Percentiles rank a stretch among this genome's conserved stretches.
These are phyloP conservation scores for Chionis minor DNA, from an alignment of 2,113 vertebrate genomes.

Conservation along the genomic window DNA sequence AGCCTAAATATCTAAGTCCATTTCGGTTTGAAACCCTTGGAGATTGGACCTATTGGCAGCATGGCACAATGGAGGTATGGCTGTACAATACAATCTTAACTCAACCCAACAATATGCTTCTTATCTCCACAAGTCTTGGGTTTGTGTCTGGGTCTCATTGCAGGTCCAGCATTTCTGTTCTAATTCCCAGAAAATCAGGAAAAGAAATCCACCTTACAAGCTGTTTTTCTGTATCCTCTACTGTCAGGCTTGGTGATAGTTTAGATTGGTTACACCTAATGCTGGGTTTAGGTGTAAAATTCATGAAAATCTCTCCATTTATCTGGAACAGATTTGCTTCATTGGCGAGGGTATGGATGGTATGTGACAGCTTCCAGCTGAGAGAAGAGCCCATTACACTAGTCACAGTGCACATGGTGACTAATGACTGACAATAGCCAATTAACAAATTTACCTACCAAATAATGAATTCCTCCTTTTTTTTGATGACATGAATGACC, in stretches of 20 bases:
- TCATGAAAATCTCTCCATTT: background rate
- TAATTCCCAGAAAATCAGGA: background rate
- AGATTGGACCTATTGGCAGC: background rate
- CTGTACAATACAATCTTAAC: background rate
- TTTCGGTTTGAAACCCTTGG: background rate
- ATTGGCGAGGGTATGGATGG: background rate
- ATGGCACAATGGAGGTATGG: no score
- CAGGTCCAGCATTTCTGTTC: background rate
- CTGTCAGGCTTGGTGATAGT: background rate
- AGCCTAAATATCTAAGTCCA: background rate
- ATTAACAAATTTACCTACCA: background rate
- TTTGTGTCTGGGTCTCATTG: background rate
- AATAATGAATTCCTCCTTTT: background rate
- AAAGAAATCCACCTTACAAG: background rate
- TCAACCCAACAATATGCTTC: background rate
- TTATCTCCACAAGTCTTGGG: background rate
- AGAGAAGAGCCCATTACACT: background rate
- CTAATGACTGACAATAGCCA: background rate
- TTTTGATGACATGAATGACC: background rate
- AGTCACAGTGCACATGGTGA: background rate
- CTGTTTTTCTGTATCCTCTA: background rate
- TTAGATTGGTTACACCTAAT: background rate
- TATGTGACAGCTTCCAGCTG: background rate
- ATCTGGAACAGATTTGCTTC: background rate
- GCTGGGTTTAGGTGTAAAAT: background rate